A percentile compares a stretch with the other conserved stretches of the same genome.
phyloP scores from a whole-genome alignment of 2,888 invertebrate species.

The Amorpha juglandis region DNA sequence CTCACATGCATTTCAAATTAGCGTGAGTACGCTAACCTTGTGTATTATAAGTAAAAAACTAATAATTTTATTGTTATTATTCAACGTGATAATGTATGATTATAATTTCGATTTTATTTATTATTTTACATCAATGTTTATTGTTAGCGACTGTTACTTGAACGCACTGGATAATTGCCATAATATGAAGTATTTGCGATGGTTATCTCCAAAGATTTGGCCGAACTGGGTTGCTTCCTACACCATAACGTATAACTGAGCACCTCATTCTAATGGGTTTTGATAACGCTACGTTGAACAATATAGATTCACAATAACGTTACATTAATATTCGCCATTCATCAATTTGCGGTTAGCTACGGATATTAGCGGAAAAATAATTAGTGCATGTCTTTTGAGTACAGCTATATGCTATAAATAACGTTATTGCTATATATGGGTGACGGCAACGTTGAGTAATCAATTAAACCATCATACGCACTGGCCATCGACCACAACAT shows the following conservation, averaged over 20 bases:
- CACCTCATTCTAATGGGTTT: background rate
- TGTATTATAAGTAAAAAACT: constrained; percentile 23
- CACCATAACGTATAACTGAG: background rate
- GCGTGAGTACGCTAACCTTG: constrained; percentile 38
- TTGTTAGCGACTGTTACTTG: no score
- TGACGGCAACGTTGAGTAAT: constrained; percentile 51
- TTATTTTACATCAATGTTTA: background rate
- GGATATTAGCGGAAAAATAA: constrained; percentile 47
- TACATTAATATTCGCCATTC: constrained; percentile 27
- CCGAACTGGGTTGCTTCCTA: background rate
- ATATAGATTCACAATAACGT: constrained; percentile 15
- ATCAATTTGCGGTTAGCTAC: constrained; percentile 38
- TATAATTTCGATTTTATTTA: background rate
- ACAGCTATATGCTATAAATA: constrained; percentile 42
- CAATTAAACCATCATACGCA: constrained; percentile 66
- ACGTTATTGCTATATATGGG: constrained; percentile 34
- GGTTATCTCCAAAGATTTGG: background rate
- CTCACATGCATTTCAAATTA: constrained; percentile 35
- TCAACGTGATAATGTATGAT: background rate
- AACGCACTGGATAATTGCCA: no score
- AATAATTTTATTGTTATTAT: constrained; percentile 31
- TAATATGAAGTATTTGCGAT: background rate
- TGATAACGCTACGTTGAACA: constrained; percentile 14
- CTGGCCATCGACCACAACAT: constrained; percentile 62
- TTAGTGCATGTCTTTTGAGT: constrained; percentile 53